phyloP scores from a whole-genome alignment of 2,888 invertebrate species.

The Diploptera punctata region DNA sequence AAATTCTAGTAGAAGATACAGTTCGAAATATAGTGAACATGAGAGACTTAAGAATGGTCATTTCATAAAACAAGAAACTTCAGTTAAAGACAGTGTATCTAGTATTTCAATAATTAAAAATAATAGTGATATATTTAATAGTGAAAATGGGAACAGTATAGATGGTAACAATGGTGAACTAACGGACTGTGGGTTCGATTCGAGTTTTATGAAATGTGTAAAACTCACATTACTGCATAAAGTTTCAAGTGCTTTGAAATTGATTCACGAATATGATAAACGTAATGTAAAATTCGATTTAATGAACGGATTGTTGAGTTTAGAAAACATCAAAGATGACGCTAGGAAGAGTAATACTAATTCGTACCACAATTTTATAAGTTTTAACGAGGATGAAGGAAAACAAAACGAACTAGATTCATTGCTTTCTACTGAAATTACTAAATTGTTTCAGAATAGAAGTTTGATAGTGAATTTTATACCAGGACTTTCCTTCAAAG shows the following conservation, averaged over 20 bases:
- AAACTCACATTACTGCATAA: conserved; percentile 30
- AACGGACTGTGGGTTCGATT: not conserved
- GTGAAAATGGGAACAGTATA: no score
- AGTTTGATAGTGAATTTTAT: no score
- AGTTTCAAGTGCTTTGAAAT: not conserved
- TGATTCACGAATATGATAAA: not conserved
- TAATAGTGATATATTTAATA: not conserved
- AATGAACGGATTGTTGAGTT: conserved; percentile 19
- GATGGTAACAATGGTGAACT: no score
- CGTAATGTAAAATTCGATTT: conserved; percentile 8
- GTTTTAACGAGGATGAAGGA: not conserved
- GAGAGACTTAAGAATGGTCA: no score
- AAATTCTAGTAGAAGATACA: no score
- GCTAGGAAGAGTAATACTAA: not conserved
- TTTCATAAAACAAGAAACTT: no score
- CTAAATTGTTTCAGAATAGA: conserved; percentile 23
- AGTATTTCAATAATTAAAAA: not conserved
- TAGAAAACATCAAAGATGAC: not conserved
- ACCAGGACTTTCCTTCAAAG: no score
- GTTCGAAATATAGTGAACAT: no score
- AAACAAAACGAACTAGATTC: not conserved
- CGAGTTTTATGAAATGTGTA: conserved; percentile 27
- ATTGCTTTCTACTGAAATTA: conserved; percentile 10
- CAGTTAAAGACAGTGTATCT: no score
- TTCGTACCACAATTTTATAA: not conserved